Evolutionary conservation across 2,797 vertebrate species (phyloP).

Genomic region (Synanceia verrucosa): DNA sequence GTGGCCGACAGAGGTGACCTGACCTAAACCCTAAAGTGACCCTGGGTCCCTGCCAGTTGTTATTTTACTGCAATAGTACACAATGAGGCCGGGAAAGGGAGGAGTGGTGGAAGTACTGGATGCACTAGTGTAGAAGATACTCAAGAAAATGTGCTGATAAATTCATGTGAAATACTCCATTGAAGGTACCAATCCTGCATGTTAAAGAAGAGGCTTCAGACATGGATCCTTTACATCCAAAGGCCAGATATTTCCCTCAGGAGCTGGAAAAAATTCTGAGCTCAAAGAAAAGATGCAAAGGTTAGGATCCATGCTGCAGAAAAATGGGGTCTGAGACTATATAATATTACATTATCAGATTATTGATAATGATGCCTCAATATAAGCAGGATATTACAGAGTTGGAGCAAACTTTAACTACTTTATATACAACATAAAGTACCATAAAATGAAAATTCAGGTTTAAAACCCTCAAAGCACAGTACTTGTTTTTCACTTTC

Average conservation of each 20-base stretch:
- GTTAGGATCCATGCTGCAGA: too few relatives aligned
- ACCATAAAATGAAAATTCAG: neutral
- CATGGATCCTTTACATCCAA: too few relatives aligned
- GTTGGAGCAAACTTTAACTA: too few relatives aligned
- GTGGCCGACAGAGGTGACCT: constrained; percentile 59
- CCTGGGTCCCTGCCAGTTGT: constrained; percentile 62
- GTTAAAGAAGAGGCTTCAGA: too few relatives aligned
- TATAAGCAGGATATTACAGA: too few relatives aligned
- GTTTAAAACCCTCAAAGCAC: neutral
- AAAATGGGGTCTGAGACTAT: too few relatives aligned
- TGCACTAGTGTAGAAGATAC: neutral
- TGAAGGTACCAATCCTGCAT: neutral
- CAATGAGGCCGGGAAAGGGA: constrained; percentile 38
- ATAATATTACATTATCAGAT: too few relatives aligned
- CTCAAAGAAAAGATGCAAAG: too few relatives aligned
- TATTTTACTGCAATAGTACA: constrained; percentile 33
- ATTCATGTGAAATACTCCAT: neutral
- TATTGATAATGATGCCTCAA: too few relatives aligned
- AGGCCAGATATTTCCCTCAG: too few relatives aligned
- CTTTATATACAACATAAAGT: too few relatives aligned
- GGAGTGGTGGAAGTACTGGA: neutral
- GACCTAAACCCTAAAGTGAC: constrained; percentile 57
- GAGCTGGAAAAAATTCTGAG: too few relatives aligned
- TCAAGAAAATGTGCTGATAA: neutral
- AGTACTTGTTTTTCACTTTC: constrained; percentile 9